phyloP scores from a whole-genome alignment of 2,113 vertebrate species.

The Phocoena sinus region DNA sequence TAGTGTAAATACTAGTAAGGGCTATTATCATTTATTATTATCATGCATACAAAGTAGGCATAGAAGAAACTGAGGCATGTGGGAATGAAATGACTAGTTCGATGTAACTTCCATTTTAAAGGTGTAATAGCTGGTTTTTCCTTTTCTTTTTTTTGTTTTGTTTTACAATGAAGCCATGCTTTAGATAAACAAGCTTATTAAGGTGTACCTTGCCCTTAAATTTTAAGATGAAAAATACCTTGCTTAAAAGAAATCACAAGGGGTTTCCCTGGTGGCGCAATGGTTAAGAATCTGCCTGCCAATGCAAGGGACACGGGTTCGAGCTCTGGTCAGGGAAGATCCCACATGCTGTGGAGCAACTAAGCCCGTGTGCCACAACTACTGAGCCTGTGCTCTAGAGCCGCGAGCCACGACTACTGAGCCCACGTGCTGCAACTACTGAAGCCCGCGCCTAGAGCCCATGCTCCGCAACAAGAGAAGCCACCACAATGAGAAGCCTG shows the following conservation, averaged over 20 bases:
- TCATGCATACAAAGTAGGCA: background rate
- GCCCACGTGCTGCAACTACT: too few relatives aligned
- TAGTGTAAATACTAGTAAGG: constrained; percentile 37
- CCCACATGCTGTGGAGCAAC: too few relatives aligned
- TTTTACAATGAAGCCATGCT: background rate
- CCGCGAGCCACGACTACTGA: too few relatives aligned
- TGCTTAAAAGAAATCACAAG: constrained; percentile 30
- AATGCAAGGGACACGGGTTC: too few relatives aligned
- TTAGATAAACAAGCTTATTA: constrained; percentile 31
- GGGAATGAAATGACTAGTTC: background rate
- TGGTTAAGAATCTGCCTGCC: too few relatives aligned
- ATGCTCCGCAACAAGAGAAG: too few relatives aligned
- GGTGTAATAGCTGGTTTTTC: background rate
- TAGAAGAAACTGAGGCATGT: background rate
- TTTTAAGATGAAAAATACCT: constrained; percentile 44
- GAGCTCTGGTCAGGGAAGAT: too few relatives aligned
- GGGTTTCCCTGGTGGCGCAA: background rate
- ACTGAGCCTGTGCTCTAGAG: too few relatives aligned
- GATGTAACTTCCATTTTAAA: constrained; percentile 7
- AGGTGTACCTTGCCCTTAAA: background rate
- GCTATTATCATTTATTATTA: constrained; percentile 18
- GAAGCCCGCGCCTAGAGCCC: too few relatives aligned
- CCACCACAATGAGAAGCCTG: too few relatives aligned
- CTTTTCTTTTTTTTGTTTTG: background rate
- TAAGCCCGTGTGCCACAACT: too few relatives aligned